Conservation (phyloP, 2,888 invertebrate genomes). For the Alsophila aescularia region DNA sequence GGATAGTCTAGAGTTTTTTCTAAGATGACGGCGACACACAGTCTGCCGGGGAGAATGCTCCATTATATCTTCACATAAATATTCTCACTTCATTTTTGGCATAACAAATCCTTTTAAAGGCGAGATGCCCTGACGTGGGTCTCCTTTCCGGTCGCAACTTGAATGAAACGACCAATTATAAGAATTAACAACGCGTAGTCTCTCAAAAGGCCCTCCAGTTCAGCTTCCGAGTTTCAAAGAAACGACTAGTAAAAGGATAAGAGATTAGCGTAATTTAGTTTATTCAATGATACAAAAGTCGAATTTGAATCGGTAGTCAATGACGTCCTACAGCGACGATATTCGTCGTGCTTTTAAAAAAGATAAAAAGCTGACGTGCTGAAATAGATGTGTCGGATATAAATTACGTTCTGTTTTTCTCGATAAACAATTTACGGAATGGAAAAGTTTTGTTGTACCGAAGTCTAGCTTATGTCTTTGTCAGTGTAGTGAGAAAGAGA, state of each 20-base stretch:
- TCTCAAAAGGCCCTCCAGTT: constrained; percentile 63
- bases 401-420: constrained; percentile 42
- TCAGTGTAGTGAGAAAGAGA: constrained; percentile 45
- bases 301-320: constrained; percentile 40
- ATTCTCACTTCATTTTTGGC: constrained; percentile 66
- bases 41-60: constrained; percentile 63
- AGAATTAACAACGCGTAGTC: constrained; percentile 63
- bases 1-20: constrained; percentile 41
- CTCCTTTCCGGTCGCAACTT: constrained; percentile 70
- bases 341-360: constrained; percentile 30
- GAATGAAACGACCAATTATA: constrained; percentile 78
- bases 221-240: constrained; percentile 80
- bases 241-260: constrained; percentile 58
- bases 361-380: constrained; percentile 19
- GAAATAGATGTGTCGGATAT: constrained; percentile 31
- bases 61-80: constrained; percentile 58
- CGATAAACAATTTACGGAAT: constrained; percentile 48
- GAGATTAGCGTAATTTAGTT: constrained; percentile 70
- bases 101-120: constrained; percentile 75
- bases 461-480: constrained; percentile 62
- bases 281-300: constrained; percentile 47
- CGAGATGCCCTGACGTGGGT: constrained; percentile 72
- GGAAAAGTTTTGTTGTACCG: constrained; percentile 52
- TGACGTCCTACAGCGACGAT: constrained; percentile 40
- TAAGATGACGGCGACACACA: constrained; percentile 64